phyloP scores from a whole-genome alignment of 2,888 invertebrate genomes.

The Clistopyga incitator region DNA sequence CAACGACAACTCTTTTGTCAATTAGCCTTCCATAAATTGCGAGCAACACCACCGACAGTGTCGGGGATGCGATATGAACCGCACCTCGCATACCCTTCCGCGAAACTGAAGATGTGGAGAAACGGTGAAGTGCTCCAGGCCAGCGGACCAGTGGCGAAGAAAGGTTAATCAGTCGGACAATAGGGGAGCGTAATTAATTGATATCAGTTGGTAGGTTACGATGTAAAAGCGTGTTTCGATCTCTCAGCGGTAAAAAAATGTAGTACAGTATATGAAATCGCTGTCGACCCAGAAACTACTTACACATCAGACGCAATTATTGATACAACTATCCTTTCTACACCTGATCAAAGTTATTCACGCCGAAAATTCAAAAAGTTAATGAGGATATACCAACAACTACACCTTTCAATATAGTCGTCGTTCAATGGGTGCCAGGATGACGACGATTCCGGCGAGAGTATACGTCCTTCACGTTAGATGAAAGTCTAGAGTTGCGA shows the following conservation, averaged over 20 bases:
- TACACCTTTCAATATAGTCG: no score
- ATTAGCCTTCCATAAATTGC: slow-evolving; percentile 62
- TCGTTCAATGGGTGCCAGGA: no score
- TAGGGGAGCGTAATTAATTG: slow-evolving; percentile 53
- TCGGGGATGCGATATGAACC: slow-evolving; percentile 15
- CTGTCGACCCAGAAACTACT: no score
- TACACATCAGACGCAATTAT: no score
- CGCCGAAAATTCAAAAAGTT: no score
- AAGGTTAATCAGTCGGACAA: slow-evolving; percentile 55
- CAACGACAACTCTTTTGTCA: slow-evolving; percentile 68
- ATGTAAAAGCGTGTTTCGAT: not conserved
- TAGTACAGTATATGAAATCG: no score
- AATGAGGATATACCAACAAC: no score
- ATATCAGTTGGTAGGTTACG: slow-evolving; percentile 33
- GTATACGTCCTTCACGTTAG: not conserved
- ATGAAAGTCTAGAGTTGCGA: slow-evolving; percentile 7
- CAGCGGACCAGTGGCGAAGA: slow-evolving; percentile 56
- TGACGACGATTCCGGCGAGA: no score
- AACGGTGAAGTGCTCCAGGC: slow-evolving; percentile 42
- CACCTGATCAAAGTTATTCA: no score
- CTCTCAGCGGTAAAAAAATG: no score
- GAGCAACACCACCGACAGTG: slow-evolving; percentile 24
- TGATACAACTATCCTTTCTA: no score
- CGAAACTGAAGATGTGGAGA: slow-evolving; percentile 37
- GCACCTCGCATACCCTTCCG: slow-evolving; percentile 41